Percentiles rank a stretch among this genome's conserved stretches.
phyloP scores from a whole-genome alignment of 2,888 invertebrate genomes.

The Beris morrisii region DNA sequence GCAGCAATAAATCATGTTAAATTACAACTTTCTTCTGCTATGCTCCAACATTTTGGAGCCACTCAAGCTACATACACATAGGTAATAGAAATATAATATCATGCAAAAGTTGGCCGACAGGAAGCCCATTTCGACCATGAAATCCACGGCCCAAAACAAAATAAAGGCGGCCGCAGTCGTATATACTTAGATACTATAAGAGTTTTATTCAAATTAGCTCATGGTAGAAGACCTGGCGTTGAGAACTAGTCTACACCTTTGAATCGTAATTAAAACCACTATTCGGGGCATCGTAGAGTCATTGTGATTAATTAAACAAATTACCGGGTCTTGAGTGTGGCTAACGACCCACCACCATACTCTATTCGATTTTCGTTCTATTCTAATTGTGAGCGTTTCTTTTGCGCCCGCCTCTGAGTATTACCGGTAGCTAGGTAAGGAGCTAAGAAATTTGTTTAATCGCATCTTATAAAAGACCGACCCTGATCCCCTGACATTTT shows the following conservation, averaged over 20 bases:
- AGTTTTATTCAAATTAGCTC: conserved; percentile 25
- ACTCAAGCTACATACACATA: no score
- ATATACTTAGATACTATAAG: background rate
- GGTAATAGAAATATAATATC: conserved; percentile 18
- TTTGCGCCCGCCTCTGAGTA: background rate
- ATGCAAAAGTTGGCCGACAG: conserved; percentile 25
- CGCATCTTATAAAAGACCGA: conserved; percentile 10
- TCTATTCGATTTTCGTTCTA: conserved; percentile 7
- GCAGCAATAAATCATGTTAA: conserved; percentile 30
- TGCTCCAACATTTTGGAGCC: no score
- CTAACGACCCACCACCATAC: conserved; percentile 17
- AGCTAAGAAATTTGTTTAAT: conserved; percentile 23
- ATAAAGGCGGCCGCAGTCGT: background rate
- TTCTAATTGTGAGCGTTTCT: conserved; percentile 18
- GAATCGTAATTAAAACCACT: conserved; percentile 24
- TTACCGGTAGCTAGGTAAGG: conserved; percentile 20
- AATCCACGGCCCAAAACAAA: conserved; percentile 26
- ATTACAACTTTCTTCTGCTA: conserved; percentile 28
- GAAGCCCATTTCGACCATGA: conserved; percentile 28
- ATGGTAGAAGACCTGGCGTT: background rate
- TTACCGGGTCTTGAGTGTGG: conserved; percentile 22
- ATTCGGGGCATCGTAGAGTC: conserved; percentile 23
- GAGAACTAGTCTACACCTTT: conserved; percentile 23
- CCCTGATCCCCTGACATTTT: conserved; percentile 3
- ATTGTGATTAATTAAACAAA: conserved; percentile 34